Evolutionary conservation across 2,113 vertebrate genomes (phyloP).

Genomic region (Gopherus flavomarginatus): DNA sequence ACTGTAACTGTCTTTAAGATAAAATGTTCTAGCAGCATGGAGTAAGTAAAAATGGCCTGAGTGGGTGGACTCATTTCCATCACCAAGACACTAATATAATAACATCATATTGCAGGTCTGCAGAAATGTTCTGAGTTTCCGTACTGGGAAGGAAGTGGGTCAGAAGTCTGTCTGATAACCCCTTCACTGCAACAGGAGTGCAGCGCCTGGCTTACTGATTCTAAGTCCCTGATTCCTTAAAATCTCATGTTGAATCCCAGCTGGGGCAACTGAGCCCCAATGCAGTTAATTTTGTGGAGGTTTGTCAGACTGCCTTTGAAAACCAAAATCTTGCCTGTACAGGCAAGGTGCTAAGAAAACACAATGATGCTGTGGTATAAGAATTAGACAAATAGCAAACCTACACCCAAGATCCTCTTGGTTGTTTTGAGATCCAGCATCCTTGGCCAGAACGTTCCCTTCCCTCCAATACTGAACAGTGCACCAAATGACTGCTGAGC

Average conservation of each 20-base stretch:
- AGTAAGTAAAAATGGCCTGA: constrained; percentile 42
- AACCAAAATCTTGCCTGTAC: background rate
- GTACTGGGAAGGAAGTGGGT: background rate
- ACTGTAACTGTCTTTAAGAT: constrained; percentile 48
- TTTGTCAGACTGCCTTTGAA: background rate
- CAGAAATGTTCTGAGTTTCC: background rate
- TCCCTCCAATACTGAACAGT: background rate
- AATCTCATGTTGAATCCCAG: background rate
- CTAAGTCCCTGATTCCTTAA: background rate
- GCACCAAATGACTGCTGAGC: background rate
- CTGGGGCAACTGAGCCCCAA: background rate
- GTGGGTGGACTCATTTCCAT: constrained; percentile 24
- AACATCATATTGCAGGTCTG: background rate
- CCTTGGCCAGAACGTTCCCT: background rate
- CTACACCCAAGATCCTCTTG: background rate
- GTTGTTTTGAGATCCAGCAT: background rate
- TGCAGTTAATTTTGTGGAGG: background rate
- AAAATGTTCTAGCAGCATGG: background rate
- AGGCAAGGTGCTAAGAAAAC: background rate
- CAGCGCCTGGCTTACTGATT: background rate
- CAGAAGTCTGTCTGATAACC: background rate
- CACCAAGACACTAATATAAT: background rate
- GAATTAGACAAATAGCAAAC: background rate
- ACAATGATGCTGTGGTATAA: background rate
- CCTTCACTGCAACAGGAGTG: background rate